Base-by-base conservation (phyloP, 2,113 vertebrate genomes). In the Oryzias curvinotus region DNA sequence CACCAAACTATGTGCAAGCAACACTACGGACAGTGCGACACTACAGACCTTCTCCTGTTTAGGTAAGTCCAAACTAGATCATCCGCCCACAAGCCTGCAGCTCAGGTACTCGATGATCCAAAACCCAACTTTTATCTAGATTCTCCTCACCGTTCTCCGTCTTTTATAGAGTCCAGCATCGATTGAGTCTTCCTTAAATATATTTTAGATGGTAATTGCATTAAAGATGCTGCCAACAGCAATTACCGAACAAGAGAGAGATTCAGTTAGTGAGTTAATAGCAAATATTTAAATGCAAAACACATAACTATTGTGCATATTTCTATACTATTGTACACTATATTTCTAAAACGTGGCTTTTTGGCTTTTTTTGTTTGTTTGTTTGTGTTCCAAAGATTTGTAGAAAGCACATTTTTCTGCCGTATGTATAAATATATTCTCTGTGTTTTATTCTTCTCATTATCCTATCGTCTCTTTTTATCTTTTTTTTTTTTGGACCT, bases 321-420 rank as follows among this genome's bases (percentile, higher is more conserved):
- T 89, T 91, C 84, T 87, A 84, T 84, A 85, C 75, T 41, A 67
- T 87, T 87, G 81, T 89, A 85, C 70, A 81, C 85, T 85, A 73
- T 81, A 80, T 88, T 89, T 89, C 79, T 73, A 82, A 82, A 75
- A 78, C 23, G 83, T 89, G 85, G 86, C 85, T 87, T 84, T 88
- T 85, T 74, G 65, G 59, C 65, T 76, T 87, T 85, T 85, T 56
- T 86, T 68, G 83, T 89, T 90, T 90, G 68, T 36, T 36, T 86
- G 70, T 85, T 89, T 90, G 88, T 72, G 88, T 89, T 91, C 88
- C 89, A 90, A 91, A 90, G 88, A 90, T 86, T 90, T 89, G 79
- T 90, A 87, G 87, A 87, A 85, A 88, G 88, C 88, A 87, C 86
- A 90, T 87, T 87, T 87, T 84, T 88, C 76, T 77, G 81, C 78